Base-by-base conservation (phyloP, 2,888 invertebrate species). In the Caenorhabditis doughertyi region DNA sequence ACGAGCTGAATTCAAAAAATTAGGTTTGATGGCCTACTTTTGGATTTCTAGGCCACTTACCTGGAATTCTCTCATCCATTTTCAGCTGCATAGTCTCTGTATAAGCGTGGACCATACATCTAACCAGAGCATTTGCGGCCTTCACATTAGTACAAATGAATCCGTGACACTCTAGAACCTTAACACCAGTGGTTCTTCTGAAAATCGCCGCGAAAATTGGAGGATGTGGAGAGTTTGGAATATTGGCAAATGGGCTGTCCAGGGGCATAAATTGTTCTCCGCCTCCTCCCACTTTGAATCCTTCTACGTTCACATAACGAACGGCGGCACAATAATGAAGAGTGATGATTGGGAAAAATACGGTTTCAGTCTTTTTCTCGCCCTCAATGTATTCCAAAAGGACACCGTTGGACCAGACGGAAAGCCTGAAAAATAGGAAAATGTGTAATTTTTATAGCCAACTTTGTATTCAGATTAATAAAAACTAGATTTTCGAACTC, bases 161-260 rank as follows among this genome's bases (percentile, higher is more conserved):
- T 85, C 97, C 97, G 93, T 99, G 98, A 93, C 98, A 98, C 93
- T 99, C 99, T 84, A 99, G 94, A 16, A 90, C 97, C 93, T 98
- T 98, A 89, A 98, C 97, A 70, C 98, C 98, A 64, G 96, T 95
- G 58, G 97, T 98, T 86, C 98, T 94, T 62, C 98, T 94, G 89
- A 99, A 94, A 84, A 99, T 98, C 89, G 97, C 97, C 51, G 98
- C 97, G 93, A 99, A 97, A 83, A 99, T 94, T 32, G 98, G 97
- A 76, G 98, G 98, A 92, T 99, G 98, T 9, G 95, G 95, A 73
- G 96, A 95, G 87, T 96, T 96, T 25, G 97, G 96, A 87, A 96
- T 95, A 76, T 96, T 94, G 9, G 97, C 97, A 93, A 97, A 97
- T 60, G 97, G 97, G 80, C 97, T 97, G 92, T 99, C 98, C 89